Conservation (phyloP, 2,113 vertebrate species). For the Eulacestoma nigropectus region DNA sequence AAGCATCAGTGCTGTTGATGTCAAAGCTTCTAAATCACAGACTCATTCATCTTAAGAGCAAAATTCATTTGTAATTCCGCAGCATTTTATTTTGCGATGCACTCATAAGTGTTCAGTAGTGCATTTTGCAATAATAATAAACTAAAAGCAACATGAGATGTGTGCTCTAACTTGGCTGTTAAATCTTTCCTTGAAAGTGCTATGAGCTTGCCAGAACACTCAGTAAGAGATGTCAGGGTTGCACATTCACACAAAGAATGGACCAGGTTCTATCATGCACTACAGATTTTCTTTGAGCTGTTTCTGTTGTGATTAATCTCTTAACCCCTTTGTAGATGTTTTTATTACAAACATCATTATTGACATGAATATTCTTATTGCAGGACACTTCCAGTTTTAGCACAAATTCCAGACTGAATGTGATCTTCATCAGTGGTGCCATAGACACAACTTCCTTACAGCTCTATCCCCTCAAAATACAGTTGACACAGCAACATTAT, state of each 20-base stretch:
- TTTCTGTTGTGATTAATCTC: background rate
- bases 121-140: constrained; percentile 50
- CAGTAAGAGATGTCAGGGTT: background rate
- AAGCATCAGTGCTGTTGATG: background rate
- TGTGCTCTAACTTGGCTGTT: constrained; percentile 39
- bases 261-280: background rate
- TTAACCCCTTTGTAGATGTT: background rate
- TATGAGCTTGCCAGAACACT: constrained; percentile 19
- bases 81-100: constrained; percentile 2
- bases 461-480: background rate
- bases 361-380: background rate
- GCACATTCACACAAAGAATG: background rate
- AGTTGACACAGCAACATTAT: background rate
- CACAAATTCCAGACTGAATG: background rate
- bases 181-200: constrained; percentile 48
- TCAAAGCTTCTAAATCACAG: background rate
- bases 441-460: background rate
- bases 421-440: background rate
- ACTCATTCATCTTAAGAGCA: background rate
- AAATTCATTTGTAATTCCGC: background rate
- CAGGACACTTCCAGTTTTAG: background rate
- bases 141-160: constrained; percentile 51
- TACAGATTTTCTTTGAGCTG: background rate
- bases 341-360: background rate
- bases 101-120: background rate